phyloP scores from a whole-genome alignment of 1,140 invertebrate genomes.

The Homarus americanus region DNA sequence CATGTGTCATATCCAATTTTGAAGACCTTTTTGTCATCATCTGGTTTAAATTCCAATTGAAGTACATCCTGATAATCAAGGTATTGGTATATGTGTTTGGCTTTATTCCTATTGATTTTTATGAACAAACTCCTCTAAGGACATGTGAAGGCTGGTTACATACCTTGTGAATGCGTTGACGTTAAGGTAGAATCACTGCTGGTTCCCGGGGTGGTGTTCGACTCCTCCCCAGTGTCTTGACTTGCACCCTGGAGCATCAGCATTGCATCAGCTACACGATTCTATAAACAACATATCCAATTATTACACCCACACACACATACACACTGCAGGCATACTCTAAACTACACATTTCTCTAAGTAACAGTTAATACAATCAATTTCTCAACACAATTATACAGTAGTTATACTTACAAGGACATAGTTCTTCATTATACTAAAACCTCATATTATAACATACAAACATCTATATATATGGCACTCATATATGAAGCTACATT shows the following conservation, averaged over 20 bases:
- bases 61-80: constrained; percentile 15
- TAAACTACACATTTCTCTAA: background rate
- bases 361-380: background rate
- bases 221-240: constrained; percentile 33
- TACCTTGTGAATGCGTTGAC: constrained; percentile 47
- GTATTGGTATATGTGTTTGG: constrained; percentile 18
- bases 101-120: background rate
- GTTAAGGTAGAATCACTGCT: constrained; percentile 3
- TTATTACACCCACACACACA: constrained; percentile 17
- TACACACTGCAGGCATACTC: background rate
- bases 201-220: background rate
- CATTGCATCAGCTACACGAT: constrained; percentile 52
- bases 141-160: background rate
- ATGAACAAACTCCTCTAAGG: background rate
- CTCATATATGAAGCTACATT: no score
- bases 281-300: constrained; percentile 24
- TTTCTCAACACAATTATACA: background rate
- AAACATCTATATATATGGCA: no score
- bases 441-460: no score
- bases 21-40: background rate
- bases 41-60: constrained; percentile 3
- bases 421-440: no score
- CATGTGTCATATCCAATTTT: background rate
- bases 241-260: constrained; percentile 46
- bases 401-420: background rate